Evolutionary conservation across 2,888 invertebrate genomes (phyloP).

Genomic region (Entomobrya proxima): DNA sequence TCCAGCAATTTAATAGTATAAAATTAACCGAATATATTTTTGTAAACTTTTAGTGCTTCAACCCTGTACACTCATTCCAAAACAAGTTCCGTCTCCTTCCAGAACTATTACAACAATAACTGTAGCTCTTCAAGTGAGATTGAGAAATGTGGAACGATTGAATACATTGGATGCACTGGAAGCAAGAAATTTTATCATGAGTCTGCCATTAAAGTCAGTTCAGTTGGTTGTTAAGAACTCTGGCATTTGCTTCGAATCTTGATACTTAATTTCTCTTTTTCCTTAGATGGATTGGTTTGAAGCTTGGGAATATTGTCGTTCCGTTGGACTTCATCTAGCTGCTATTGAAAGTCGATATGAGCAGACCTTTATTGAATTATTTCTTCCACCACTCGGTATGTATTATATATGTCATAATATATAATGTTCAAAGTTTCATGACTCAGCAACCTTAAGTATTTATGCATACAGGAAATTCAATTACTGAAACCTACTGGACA

Average conservation of each 20-base stretch:
- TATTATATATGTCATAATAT: background rate
- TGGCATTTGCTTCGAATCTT: background rate
- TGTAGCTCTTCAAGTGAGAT: constrained; percentile 23
- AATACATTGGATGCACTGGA: constrained; percentile 66
- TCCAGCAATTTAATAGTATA: no score
- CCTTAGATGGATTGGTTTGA: constrained; percentile 66
- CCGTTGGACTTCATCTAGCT: constrained; percentile 59
- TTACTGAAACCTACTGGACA: constrained; percentile 82
- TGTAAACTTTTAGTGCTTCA: background rate
- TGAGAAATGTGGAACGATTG: constrained; percentile 56
- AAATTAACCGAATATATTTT: no score
- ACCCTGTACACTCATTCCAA: background rate
- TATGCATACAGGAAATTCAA: background rate
- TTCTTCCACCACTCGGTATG: constrained; percentile 57
- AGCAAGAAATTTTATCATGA: constrained; percentile 64
- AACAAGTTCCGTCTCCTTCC: background rate
- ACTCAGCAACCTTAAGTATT: background rate
- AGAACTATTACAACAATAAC: background rate
- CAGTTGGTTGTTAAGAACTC: background rate
- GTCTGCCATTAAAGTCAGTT: constrained; percentile 65
- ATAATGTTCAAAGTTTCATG: background rate
- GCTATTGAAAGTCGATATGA: constrained; percentile 61
- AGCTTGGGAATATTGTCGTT: constrained; percentile 67
- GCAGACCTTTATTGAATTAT: constrained; percentile 62
- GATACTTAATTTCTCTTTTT: background rate